Base-by-base conservation (phyloP, 2,797 vertebrate genomes). In the Iguana delicatissima region DNA sequence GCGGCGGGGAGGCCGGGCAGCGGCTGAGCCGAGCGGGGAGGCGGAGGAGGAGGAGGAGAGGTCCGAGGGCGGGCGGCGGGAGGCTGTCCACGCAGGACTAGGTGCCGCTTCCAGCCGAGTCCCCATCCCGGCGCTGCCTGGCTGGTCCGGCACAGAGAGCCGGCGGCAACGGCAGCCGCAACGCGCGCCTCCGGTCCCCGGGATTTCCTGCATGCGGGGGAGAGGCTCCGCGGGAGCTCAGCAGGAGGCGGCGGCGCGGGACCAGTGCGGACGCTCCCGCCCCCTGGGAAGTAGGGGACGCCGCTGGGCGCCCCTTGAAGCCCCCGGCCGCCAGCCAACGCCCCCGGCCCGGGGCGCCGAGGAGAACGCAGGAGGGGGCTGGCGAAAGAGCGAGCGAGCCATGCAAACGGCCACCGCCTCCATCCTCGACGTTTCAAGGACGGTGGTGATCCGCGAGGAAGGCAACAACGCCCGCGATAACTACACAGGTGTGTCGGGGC, bases 401-500 rank as follows among this genome's bases (percentile, higher is more conserved):
- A 96, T 96, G 96, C 94, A 92, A 50, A 64, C 93, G n/a, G 88
- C 93, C 67, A 97, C 97, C 46, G 97, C 96, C 57, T 96, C 97
- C 7, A 95, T 95, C 74, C 93, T 96, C 95, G 97, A 97, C 85
- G 94, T 96, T 24, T 95, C 97, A 93, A 94, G 94, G 87, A 96
- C 92, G 67, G 94, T 95, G 82, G 90, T 93, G 26, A 92, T 92
- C 2, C 94, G 93, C 3, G 95, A 91, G 94, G 97, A 96, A 89
- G 93, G 88, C 35, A 80, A 86, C 57, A 86, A 87, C 9, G 74
- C 86, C 5, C 93, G 92, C 24, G 91, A 74, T 26, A 97, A 95
- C 89, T 92, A 92, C 89, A 79, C 97, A 96, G 98, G 98, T 99
- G 97, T 14, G 46, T 3, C 9, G 79, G 84, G 5, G 46, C n/a